These are phyloP conservation scores for Bradypodion pumilum DNA, from an alignment of 2,797 vertebrate species.

Conservation along the genomic window DNA sequence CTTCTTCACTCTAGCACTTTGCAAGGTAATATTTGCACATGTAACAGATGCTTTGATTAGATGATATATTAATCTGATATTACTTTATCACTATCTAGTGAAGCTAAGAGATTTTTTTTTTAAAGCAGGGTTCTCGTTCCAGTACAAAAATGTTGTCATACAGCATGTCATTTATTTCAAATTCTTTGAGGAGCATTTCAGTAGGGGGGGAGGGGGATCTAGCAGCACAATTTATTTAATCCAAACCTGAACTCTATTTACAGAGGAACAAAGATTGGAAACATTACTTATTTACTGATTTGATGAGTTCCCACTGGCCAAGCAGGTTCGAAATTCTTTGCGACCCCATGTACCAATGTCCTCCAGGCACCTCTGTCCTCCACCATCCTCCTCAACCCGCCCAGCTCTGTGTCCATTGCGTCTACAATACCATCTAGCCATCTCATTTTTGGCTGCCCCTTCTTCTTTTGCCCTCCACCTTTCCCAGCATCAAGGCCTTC, in stretches of 20 bases:
- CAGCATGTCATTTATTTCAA: constrained; percentile 11
- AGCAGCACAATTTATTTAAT: constrained; percentile 20
- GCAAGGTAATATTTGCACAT: constrained; percentile 7
- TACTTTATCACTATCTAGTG: constrained; percentile 9
- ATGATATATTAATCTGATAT: constrained; percentile 34
- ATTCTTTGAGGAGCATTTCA: constrained; percentile 40
- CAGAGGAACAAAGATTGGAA: not conserved
- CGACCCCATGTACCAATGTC: no score
- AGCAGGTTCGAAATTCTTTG: not conserved
- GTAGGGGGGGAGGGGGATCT: no score
- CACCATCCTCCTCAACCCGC: no score
- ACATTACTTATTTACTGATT: not conserved
- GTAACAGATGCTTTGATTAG: constrained; percentile 37
- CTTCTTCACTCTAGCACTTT: not conserved
- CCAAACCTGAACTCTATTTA: not conserved
- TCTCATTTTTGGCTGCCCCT: no score
- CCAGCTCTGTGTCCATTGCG: no score
- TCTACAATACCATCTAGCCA: no score
- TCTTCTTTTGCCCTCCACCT: no score
- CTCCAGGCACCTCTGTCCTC: no score
- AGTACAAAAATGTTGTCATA: constrained; percentile 41
- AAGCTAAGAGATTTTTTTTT: constrained; percentile 13
- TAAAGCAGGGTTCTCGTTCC: constrained; percentile 13
- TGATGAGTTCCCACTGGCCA: not conserved
- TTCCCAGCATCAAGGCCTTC: no score